Base-by-base conservation (phyloP, 2,888 invertebrate species). In the Gastrophysa polygoni region DNA sequence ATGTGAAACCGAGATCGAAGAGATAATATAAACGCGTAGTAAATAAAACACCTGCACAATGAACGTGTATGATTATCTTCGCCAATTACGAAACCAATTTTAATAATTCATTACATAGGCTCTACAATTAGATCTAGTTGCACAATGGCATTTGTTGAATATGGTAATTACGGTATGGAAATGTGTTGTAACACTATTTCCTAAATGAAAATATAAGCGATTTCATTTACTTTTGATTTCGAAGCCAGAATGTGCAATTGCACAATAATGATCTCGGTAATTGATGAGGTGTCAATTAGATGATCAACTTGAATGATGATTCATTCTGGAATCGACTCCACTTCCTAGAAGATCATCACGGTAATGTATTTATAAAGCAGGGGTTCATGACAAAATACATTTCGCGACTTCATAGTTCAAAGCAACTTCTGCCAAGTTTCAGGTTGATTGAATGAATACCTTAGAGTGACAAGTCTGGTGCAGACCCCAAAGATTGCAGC, bases 101-200 rank as follows among this genome's bases (percentile, higher is more conserved):
- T 69, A 68, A 70, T 68, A 63, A 68, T 69, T 67, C 68, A 69
- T 70, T 69, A 66, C 64, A 64, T 57, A 61, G 57, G 44, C 61
- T 65, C 54, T 63, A 65, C 60, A 71, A 70, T 70, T 68, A 68
- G 61, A 63, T 59, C 64, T 59, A 63, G 65, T 71, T 71, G 63
- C 71, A 70, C 68, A 71, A 70, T 70, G 56, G 49, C 61, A 46
- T 61, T 59, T 21, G 52, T 62, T 59, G 59, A 59, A 47, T 62
- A 59, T 56, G 44, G 63, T 49, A 64, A 67, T 67, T 67, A 67
- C 52, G 60, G 61, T 58, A 67, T 57, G 59, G 62, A 64, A 57
- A 62, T 67, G 43, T 63, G 63, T 61, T 55, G 63, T 63, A 66
- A 66, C 59, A 47, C 20, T 60, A 63, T 66, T 66, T 54, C 24